Conservation (phyloP, 2,113 vertebrate species). For the Scatophagus argus region DNA sequence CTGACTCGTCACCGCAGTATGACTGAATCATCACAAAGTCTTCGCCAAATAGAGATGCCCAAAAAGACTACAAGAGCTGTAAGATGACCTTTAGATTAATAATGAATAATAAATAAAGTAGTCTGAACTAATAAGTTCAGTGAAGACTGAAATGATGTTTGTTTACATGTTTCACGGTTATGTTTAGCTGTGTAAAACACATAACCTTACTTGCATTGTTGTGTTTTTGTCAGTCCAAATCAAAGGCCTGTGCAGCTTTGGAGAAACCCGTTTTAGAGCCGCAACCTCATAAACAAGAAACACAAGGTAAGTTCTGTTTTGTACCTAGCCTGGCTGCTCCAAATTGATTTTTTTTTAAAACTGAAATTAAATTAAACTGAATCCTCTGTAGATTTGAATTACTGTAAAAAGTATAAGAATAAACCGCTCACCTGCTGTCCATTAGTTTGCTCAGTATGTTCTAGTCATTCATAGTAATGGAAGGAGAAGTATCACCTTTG, state of each 20-base stretch:
- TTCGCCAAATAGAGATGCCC: slow-evolving; percentile 93
- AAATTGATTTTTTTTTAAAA: too few species aligned
- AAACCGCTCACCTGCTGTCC: too few species aligned
- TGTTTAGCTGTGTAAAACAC: background rate
- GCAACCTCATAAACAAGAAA: slow-evolving; percentile 84
- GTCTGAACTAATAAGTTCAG: too few species aligned
- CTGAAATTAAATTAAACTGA: too few species aligned
- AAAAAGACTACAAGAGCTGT: slow-evolving; percentile 87
- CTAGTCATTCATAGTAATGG: too few species aligned
- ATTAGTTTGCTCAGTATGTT: too few species aligned
- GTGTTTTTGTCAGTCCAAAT: slow-evolving; percentile 67
- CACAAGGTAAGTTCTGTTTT: slow-evolving; percentile 85
- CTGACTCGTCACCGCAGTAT: slow-evolving; percentile 93
- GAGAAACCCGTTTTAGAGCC: slow-evolving; percentile 77
- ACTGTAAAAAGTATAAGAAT: background rate
- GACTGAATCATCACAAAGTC: slow-evolving; percentile 89
- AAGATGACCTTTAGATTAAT: slow-evolving; percentile 55
- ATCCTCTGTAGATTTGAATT: background rate
- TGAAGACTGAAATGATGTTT: background rate
- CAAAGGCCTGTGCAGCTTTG: slow-evolving; percentile 45
- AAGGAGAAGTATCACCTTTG: background rate
- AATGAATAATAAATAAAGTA: too few species aligned
- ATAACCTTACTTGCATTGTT: background rate
- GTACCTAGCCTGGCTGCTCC: too few species aligned
- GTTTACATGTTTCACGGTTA: background rate